Conservation (phyloP, 2,797 vertebrate species). For the Sebastes matsubarae region DNA sequence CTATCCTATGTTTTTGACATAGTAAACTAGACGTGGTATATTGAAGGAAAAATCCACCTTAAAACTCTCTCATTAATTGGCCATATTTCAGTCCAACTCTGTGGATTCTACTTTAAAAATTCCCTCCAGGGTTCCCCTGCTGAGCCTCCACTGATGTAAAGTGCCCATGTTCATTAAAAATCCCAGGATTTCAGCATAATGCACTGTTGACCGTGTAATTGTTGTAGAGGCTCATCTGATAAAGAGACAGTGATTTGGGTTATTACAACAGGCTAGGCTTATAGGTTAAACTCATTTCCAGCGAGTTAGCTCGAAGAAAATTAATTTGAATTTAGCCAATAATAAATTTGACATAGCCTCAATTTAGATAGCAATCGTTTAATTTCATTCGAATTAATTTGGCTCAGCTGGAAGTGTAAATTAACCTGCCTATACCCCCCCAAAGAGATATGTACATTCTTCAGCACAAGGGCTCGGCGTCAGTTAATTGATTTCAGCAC, state of each 20-base stretch:
- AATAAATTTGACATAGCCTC: slow-evolving; percentile 43
- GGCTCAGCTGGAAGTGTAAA: slow-evolving; percentile 47
- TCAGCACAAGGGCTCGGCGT: slow-evolving; percentile 13
- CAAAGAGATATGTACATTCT: slow-evolving; percentile 39
- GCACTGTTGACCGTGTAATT: slow-evolving; percentile 17
- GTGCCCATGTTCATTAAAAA: slow-evolving; percentile 28
- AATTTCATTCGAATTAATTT: slow-evolving; percentile 66
- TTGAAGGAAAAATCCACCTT: neutral
- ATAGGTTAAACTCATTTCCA: slow-evolving; percentile 62
- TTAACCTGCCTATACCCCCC: slow-evolving; percentile 43
- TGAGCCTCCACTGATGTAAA: neutral
- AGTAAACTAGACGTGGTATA: neutral
- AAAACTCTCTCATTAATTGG: neutral
- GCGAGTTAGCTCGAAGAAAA: slow-evolving; percentile 24
- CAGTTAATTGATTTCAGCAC: slow-evolving; percentile 60
- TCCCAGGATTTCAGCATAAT: neutral
- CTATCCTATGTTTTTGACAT: neutral
- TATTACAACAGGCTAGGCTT: slow-evolving; percentile 23
- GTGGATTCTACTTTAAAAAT: neutral
- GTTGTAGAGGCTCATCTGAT: slow-evolving; percentile 47
- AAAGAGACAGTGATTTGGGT: slow-evolving; percentile 3
- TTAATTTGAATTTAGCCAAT: slow-evolving; percentile 39
- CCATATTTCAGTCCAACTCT: neutral
- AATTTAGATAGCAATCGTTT: slow-evolving; percentile 66
- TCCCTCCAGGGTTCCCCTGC: neutral